Conservation (phyloP, 2,797 vertebrate species). For the Brotula barbata region DNA sequence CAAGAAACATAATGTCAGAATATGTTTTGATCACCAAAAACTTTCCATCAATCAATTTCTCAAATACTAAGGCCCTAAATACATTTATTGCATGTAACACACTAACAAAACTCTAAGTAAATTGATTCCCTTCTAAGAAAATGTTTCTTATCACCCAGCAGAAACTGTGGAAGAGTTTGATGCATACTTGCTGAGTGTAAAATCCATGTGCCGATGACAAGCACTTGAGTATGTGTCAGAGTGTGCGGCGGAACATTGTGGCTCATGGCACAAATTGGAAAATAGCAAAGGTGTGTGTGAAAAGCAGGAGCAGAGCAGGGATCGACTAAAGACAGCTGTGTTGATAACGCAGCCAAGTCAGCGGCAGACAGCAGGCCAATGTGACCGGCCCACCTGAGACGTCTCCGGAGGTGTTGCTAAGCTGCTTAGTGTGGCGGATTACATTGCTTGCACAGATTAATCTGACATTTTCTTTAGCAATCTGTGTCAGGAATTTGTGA, state of each 20-base stretch:
- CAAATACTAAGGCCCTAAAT: conserved; percentile 5
- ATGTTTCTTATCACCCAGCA: conserved; percentile 30
- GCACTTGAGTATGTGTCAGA: conserved; percentile 35
- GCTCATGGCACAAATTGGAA: conserved; percentile 25
- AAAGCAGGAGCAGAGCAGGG: conserved; percentile 20
- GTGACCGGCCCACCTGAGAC: conserved; percentile 35
- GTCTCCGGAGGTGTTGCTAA: conserved; percentile 55
- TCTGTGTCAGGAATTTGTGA: conserved; percentile 45
- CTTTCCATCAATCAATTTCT: conserved; percentile 24
- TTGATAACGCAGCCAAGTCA: conserved; percentile 42
- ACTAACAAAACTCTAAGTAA: conserved; percentile 25
- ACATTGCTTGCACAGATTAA: conserved; percentile 42
- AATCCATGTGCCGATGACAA: conserved; percentile 39
- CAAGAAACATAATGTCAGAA: too few relatives aligned
- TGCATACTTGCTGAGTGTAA: conserved; percentile 28
- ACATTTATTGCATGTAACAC: conserved; percentile 9
- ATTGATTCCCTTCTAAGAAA: conserved; percentile 28
- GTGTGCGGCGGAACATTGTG: conserved; percentile 15
- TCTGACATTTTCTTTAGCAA: conserved; percentile 56
- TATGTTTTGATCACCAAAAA: too few relatives aligned
- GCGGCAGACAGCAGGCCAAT: conserved; percentile 54
- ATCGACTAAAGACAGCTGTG: conserved; percentile 45
- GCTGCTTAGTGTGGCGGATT: conserved; percentile 54
- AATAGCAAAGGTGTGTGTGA: conserved; percentile 46
- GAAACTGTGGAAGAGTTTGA: conserved; percentile 32